phyloP scores from a whole-genome alignment of 2,113 vertebrate genomes.

The Penelope pileata region DNA sequence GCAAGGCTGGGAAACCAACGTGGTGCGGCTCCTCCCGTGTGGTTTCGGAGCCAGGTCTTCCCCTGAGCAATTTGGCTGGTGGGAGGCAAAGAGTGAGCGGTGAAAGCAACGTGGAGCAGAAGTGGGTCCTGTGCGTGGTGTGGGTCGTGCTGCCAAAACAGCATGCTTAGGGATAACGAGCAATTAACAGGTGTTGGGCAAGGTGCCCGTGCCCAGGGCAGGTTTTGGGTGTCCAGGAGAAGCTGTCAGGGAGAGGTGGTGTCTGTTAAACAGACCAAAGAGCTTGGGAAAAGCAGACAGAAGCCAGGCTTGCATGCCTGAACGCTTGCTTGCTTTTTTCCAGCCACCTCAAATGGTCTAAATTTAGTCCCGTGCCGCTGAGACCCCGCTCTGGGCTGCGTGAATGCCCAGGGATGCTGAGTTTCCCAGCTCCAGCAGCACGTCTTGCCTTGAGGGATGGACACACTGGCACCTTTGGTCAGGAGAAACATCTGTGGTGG shows the following conservation, averaged over 20 bases:
- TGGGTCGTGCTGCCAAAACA: rapidly evolving
- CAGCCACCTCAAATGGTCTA: background rate
- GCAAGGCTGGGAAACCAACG: background rate
- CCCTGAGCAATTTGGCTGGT: background rate
- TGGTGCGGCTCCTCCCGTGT: background rate
- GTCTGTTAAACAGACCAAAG: background rate
- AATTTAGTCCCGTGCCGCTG: background rate
- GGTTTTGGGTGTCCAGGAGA: rapidly evolving
- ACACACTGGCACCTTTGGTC: rapidly evolving
- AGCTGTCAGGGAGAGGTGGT: background rate
- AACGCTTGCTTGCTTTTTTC: background rate
- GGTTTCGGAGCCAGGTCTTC: constrained; percentile 24
- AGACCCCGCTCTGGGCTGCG: background rate
- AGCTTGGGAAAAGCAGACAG: background rate
- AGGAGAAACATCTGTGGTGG: background rate
- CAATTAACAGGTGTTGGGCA: background rate
- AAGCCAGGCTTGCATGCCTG: background rate
- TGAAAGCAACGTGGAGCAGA: background rate
- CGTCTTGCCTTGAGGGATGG: rapidly evolving
- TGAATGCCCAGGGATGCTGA: background rate
- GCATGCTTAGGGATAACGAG: background rate
- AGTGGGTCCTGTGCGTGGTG: background rate
- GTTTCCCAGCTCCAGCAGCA: background rate
- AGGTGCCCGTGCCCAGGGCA: background rate
- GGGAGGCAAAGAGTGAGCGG: background rate